phyloP scores from a whole-genome alignment of 2,113 vertebrate genomes.

The Engystomops pustulosus region DNA sequence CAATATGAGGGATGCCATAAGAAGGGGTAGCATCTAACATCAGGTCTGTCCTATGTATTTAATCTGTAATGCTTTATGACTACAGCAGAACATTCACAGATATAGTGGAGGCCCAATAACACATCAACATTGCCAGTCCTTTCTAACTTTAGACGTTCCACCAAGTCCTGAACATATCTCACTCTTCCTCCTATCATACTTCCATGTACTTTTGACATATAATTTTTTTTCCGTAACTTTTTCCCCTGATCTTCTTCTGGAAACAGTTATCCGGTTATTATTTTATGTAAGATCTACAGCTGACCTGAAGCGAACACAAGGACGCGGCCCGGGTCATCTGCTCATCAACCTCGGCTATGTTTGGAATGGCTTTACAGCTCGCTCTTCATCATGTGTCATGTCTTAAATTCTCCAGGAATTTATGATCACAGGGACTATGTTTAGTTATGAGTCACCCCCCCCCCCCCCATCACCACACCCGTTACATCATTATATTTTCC shows the following conservation, averaged over 20 bases:
- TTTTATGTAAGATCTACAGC: conserved; percentile 2
- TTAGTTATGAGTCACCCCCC: conserved; percentile 34
- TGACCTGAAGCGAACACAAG: conserved; percentile 35
- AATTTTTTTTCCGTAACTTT: not conserved
- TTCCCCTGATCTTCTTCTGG: not conserved
- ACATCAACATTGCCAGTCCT: not conserved
- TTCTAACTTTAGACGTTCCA: not conserved
- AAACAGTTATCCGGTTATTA: not conserved
- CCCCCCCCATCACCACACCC: too few relatives aligned
- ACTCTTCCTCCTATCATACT: not conserved
- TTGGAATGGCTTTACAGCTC: conserved; percentile 47
- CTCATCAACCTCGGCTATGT: conserved; percentile 51
- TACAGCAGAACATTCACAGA: too few relatives aligned
- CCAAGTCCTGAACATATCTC: not conserved
- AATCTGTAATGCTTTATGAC: too few relatives aligned
- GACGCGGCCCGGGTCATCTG: conserved; percentile 33
- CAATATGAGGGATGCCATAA: too few relatives aligned
- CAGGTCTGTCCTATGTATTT: too few relatives aligned
- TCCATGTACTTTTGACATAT: not conserved
- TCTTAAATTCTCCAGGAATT: conserved; percentile 55
- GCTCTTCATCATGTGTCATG: conserved; percentile 54
- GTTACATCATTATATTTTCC: conserved; percentile 53
- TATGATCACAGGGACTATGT: conserved; percentile 45
- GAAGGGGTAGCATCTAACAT: too few relatives aligned
- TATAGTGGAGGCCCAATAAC: too few relatives aligned